Percentiles rank a stretch among this genome's conserved stretches.
These are phyloP conservation scores for Bedellia somnulentella DNA, from an alignment of 2,888 invertebrate species.

Conservation along the genomic window DNA sequence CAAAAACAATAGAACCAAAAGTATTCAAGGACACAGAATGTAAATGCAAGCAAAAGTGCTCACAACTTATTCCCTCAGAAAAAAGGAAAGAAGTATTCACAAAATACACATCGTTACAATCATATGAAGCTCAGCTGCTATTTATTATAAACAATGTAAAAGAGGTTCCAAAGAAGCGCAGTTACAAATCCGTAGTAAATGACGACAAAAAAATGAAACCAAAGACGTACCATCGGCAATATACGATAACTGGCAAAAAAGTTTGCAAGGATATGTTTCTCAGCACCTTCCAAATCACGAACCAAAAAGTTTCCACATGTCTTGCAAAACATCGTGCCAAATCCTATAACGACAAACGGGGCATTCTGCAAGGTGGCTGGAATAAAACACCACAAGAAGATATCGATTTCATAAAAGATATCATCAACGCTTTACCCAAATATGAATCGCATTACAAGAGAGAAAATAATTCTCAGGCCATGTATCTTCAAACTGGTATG, in stretches of 20 bases:
- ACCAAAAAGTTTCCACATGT: background rate
- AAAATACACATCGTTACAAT: background rate
- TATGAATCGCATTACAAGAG: too few species aligned
- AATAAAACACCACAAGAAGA: too few species aligned
- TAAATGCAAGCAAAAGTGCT: background rate
- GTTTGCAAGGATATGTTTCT: conserved; percentile 1
- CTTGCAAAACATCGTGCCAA: background rate
- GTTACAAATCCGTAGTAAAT: background rate
- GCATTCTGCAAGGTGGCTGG: too few species aligned
- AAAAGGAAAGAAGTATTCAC: background rate
- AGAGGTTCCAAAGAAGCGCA: background rate
- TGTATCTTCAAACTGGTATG: too few species aligned
- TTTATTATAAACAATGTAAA: background rate
- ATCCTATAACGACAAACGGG: too few species aligned
- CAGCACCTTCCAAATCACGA: background rate
- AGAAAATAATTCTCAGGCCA: too few species aligned
- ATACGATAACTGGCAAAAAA: background rate
- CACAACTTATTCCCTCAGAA: background rate
- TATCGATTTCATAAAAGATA: too few species aligned
- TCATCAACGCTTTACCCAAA: too few species aligned
- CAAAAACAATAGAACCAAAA: background rate
- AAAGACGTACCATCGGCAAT: background rate
- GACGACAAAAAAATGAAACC: background rate
- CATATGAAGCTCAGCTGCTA: background rate
- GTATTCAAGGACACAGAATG: background rate